phyloP scores from a whole-genome alignment of 1,140 invertebrate species.

The Acromyrmex echinatior region DNA sequence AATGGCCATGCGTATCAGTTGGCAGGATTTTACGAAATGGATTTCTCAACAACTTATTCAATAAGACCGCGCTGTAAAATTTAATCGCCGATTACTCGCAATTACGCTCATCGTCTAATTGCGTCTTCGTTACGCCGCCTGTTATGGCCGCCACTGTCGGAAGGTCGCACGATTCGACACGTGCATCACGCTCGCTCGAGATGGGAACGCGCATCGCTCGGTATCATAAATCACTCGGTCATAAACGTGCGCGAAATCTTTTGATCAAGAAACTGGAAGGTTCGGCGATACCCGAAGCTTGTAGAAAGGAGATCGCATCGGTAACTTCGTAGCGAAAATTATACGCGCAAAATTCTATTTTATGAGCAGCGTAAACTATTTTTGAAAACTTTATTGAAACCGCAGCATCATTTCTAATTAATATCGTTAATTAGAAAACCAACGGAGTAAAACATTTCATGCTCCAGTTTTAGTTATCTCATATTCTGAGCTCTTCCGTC shows the following conservation, averaged over 20 bases:
- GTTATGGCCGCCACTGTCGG: constrained; percentile 46
- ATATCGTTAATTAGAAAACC: not conserved
- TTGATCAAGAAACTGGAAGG: constrained; percentile 42
- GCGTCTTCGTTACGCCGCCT: constrained; percentile 49
- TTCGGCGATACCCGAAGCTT: constrained; percentile 15
- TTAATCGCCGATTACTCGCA: constrained; percentile 47
- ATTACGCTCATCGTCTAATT: constrained; percentile 46
- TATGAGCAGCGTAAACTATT: not conserved
- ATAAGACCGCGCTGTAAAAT: constrained; percentile 32
- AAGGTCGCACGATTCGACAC: constrained; percentile 58
- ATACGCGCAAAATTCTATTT: not conserved
- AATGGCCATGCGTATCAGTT: not conserved
- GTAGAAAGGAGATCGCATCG: not conserved
- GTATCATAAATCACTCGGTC: constrained; percentile 48
- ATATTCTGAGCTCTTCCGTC: too few relatives aligned
- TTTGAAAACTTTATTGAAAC: not conserved
- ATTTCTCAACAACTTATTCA: constrained; percentile 47
- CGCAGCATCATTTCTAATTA: not conserved
- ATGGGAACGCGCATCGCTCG: constrained; percentile 49
- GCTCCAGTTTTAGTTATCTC: not conserved
- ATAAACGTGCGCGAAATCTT: constrained; percentile 53
- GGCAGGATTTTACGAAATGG: not conserved
- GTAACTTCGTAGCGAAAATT: not conserved
- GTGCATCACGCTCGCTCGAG: constrained; percentile 45
- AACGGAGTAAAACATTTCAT: not conserved